These are phyloP conservation scores for Osmoderma eremita DNA, from an alignment of 2,888 invertebrate genomes.

Conservation along the genomic window DNA sequence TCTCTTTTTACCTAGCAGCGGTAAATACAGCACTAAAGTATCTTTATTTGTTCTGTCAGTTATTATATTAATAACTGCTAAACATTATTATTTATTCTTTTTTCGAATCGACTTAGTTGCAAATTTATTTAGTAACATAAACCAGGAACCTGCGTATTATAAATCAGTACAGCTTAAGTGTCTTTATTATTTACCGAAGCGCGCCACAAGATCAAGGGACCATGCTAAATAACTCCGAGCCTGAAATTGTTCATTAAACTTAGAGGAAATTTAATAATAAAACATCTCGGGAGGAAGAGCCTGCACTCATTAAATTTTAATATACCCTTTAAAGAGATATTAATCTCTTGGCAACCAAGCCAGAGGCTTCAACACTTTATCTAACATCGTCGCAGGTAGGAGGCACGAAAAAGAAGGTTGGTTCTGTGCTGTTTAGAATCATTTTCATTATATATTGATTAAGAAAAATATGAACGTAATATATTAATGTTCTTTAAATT, in stretches of 20 bases:
- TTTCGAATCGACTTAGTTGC: too few relatives aligned
- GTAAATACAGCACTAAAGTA: too few relatives aligned
- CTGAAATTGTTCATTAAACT: slow-evolving; percentile 32
- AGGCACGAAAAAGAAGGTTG: not conserved
- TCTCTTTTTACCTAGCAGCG: too few relatives aligned
- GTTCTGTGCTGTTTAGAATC: slow-evolving; percentile 4
- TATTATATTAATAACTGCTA: too few relatives aligned
- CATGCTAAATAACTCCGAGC: slow-evolving; percentile 13
- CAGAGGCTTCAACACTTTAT: slow-evolving; percentile 12
- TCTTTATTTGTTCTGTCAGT: too few relatives aligned
- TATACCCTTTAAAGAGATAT: slow-evolving; percentile 40
- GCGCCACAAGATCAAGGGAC: not conserved
- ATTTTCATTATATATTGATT: slow-evolving; percentile 21
- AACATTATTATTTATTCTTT: too few relatives aligned
- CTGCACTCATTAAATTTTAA: slow-evolving; percentile 41
- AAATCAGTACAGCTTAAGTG: not conserved
- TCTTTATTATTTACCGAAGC: slow-evolving; percentile 2
- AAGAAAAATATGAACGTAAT: too few relatives aligned
- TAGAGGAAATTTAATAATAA: slow-evolving; percentile 39
- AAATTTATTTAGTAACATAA: not conserved
- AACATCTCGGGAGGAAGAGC: slow-evolving; percentile 31
- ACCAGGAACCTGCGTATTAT: not conserved
- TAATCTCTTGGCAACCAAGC: slow-evolving; percentile 26
- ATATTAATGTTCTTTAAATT: too few relatives aligned
- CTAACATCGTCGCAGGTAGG: slow-evolving; percentile 23